phyloP scores from a whole-genome alignment of 2,888 invertebrate genomes.

The Melikaiella ostensackeni region DNA sequence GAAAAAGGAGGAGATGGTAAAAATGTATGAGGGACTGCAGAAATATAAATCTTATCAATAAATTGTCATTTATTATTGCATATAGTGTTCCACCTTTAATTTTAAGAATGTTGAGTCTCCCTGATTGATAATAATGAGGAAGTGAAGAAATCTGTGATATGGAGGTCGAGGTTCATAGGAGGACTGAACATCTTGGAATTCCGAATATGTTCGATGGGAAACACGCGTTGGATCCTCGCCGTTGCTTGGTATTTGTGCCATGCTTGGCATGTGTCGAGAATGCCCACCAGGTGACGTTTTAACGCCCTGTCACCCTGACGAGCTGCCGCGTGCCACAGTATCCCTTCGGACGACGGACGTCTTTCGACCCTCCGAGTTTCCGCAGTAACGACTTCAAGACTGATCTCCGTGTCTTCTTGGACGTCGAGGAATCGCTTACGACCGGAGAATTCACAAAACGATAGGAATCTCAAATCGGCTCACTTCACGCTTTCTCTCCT shows the following conservation, averaged over 20 bases:
- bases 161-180: constrained; percentile 41
- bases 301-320: constrained; percentile 69
- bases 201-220: constrained; percentile 60
- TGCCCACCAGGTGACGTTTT: constrained; percentile 74
- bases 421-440: constrained; percentile 42
- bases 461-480: constrained; percentile 26
- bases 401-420: constrained; percentile 45
- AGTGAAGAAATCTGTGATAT: not conserved
- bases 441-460: constrained; percentile 24
- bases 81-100: too few species aligned
- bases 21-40: too few species aligned
- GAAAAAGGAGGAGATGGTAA: too few species aligned
- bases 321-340: constrained; percentile 58
- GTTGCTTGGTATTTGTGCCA: constrained; percentile 67
- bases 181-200: constrained; percentile 66
- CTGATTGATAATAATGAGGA: too few species aligned
- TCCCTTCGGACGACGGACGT: constrained; percentile 58
- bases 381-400: constrained; percentile 43
- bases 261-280: constrained; percentile 72
- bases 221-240: constrained; percentile 49
- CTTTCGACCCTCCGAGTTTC: constrained; percentile 50
- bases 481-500: constrained; percentile 1
- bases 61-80: too few species aligned
- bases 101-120: too few species aligned
- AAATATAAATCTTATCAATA: too few species aligned